Conservation (phyloP, 2,888 invertebrate genomes). For the Gisinianus flammeolus region DNA sequence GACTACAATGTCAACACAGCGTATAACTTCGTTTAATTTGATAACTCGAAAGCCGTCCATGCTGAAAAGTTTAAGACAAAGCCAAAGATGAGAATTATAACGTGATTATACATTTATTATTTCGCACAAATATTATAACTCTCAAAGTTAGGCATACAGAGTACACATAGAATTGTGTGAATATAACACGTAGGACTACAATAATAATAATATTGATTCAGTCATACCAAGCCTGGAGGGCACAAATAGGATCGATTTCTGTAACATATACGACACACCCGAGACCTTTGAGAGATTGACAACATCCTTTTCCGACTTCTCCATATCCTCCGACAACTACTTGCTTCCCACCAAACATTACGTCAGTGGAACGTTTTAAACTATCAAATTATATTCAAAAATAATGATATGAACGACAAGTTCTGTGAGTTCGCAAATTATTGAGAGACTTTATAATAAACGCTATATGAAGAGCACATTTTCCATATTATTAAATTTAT, state of each 20-base stretch:
- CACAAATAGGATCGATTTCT: conserved; percentile 98
- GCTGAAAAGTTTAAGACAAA: conserved; percentile 63
- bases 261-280: conserved; percentile 92
- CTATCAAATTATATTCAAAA: conserved; percentile 64
- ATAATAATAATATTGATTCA: neutral
- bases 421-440: no score
- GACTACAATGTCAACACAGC: conserved; percentile 92
- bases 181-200: no score
- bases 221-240: conserved; percentile 84
- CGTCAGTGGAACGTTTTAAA: conserved; percentile 86
- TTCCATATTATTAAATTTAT: no score
- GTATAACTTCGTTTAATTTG: conserved; percentile 88
- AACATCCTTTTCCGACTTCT: conserved; percentile 96
- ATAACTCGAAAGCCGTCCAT: conserved; percentile 98
- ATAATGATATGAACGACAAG: neutral
- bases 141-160: neutral
- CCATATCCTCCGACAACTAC: conserved; percentile 96
- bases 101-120: neutral
- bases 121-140: neutral
- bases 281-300: conserved; percentile 90
- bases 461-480: no score
- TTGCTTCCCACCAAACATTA: conserved; percentile 98
- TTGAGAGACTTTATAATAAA: no score
- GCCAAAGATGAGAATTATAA: neutral
- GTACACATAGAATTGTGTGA: neutral